phyloP scores from a whole-genome alignment of 37 sponge, comb jelly and placozoan species.

The Petrosia ficiformis region DNA sequence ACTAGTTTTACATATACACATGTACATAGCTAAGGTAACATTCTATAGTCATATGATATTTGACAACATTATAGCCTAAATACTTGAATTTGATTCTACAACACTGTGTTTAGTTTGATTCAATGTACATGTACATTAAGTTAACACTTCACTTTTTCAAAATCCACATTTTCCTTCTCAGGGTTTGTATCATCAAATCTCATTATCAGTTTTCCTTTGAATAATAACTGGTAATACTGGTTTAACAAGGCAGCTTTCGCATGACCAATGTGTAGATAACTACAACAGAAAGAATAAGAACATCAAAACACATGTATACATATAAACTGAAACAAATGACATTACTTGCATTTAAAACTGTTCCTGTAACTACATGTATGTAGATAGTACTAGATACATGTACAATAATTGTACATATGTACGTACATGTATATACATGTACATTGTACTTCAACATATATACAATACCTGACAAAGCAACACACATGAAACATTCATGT shows the following conservation, averaged over 20 bases:
- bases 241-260: conserved; percentile 98
- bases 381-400: background rate
- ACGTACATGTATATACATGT: background rate
- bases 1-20: too few relatives aligned
- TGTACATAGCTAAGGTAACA: too few relatives aligned
- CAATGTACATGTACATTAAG: background rate
- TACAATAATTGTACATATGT: background rate
- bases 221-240: conserved; percentile 89
- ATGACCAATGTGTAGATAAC: conserved; percentile 97
- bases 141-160: conserved; percentile 76
- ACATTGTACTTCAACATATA: too few relatives aligned
- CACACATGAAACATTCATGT: too few relatives aligned
- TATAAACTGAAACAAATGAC: background rate
- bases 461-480: too few relatives aligned
- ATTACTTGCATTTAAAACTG: too few relatives aligned
- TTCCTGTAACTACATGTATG: too few relatives aligned
- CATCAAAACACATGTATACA: background rate
- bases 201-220: conserved; percentile 88
- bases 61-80: background rate
- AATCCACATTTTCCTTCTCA: conserved; percentile 91
- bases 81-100: background rate
- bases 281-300: conserved; percentile 7
- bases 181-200: conserved; percentile 99
- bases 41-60: background rate
- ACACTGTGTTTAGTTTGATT: too few relatives aligned